Evolutionary conservation across 2,888 invertebrate species (phyloP).

Genomic region (Selenia dentaria): DNA sequence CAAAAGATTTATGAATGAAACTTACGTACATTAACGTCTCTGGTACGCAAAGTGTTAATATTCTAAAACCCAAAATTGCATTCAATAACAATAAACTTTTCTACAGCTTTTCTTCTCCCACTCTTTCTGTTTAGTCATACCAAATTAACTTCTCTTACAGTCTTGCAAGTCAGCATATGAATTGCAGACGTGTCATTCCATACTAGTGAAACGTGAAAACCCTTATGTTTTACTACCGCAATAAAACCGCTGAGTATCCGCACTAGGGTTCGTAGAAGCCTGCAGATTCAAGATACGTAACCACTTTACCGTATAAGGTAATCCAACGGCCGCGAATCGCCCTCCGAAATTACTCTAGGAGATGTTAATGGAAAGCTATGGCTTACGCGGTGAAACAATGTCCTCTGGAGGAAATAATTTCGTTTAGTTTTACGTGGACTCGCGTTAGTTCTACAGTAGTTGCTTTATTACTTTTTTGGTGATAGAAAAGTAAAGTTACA

Average conservation of each 20-base stretch:
- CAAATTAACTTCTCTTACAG: slow-evolving; percentile 9
- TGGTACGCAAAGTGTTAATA: too few relatives aligned
- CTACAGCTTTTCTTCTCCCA: neutral
- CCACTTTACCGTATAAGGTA: slow-evolving; percentile 49
- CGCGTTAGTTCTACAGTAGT: too few relatives aligned
- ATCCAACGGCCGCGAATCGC: slow-evolving; percentile 48
- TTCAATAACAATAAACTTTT: too few relatives aligned
- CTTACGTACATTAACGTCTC: too few relatives aligned
- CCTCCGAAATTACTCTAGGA: slow-evolving; percentile 40
- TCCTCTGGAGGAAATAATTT: slow-evolving; percentile 17
- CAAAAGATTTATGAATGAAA: too few relatives aligned
- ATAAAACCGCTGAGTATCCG: slow-evolving; percentile 55
- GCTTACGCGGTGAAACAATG: slow-evolving; percentile 26
- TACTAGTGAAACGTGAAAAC: slow-evolving; percentile 28
- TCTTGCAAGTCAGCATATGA: slow-evolving; percentile 22
- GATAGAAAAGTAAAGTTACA: too few relatives aligned
- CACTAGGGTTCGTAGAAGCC: slow-evolving; percentile 45
- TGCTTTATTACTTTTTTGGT: too few relatives aligned
- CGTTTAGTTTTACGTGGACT: slow-evolving; percentile 17
- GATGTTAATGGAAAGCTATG: slow-evolving; percentile 33
- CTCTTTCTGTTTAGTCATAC: neutral
- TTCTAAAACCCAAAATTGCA: too few relatives aligned
- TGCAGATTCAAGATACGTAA: slow-evolving; percentile 48
- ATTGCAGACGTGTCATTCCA: slow-evolving; percentile 25
- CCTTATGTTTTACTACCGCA: slow-evolving; percentile 54